phyloP scores from a whole-genome alignment of 2,113 vertebrate genomes.

The Boleophthalmus pectinirostris region DNA sequence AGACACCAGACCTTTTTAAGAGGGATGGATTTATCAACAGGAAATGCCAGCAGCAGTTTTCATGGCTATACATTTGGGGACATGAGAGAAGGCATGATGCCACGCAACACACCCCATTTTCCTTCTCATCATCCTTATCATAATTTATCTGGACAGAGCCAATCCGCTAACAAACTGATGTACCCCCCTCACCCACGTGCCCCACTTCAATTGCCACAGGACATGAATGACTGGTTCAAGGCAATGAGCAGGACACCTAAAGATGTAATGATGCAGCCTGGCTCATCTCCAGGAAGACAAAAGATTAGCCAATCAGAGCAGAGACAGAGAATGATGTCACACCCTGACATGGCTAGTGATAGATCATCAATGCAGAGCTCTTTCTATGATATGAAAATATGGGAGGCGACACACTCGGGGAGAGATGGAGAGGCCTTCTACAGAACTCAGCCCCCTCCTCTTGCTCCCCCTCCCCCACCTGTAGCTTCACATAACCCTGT shows the following conservation, averaged over 20 bases:
- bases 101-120: conserved; percentile 61
- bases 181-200: conserved; percentile 68
- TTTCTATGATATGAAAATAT: conserved; percentile 77
- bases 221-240: conserved; percentile 73
- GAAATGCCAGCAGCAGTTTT: conserved; percentile 51
- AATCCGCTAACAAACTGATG: conserved; percentile 67
- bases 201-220: conserved; percentile 66
- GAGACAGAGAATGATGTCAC: conserved; percentile 64
- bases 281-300: conserved; percentile 65
- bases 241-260: conserved; percentile 69
- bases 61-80: conserved; percentile 72
- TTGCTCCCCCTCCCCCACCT: conserved; percentile 39
- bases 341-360: conserved; percentile 55
- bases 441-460: conserved; percentile 55
- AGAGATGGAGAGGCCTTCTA: conserved; percentile 67
- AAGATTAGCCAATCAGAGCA: conserved; percentile 67
- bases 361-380: conserved; percentile 62
- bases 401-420: conserved; percentile 66
- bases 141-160: conserved; percentile 62
- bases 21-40: conserved; percentile 64
- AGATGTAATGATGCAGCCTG: conserved; percentile 67
- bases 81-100: conserved; percentile 64
- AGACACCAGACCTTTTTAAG: conserved; percentile 73
- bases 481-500: conserved; percentile 42
- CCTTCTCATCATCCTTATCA: conserved; percentile 71